Conservation (phyloP, 2,888 invertebrate species). For the Diaphora mendica region DNA sequence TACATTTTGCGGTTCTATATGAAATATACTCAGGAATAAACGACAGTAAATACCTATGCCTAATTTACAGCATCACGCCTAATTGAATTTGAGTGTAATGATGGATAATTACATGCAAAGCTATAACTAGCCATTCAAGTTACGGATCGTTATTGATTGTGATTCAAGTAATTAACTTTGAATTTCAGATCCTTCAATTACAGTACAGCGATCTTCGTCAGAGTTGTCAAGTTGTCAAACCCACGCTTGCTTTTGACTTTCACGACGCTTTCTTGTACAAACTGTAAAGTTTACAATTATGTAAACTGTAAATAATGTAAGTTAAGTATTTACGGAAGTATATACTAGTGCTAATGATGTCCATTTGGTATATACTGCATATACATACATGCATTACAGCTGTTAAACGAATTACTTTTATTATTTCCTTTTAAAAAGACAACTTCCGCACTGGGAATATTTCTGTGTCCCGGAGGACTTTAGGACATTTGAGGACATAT, state of each 20-base stretch:
- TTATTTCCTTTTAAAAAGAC: too few relatives aligned
- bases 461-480: too few relatives aligned
- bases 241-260: neutral
- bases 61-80: neutral
- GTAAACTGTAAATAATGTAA: neutral
- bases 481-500: too few relatives aligned
- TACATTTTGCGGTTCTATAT: too few relatives aligned
- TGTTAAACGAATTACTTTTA: too few relatives aligned
- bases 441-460: too few relatives aligned
- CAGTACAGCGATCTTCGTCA: neutral
- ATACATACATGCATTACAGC: too few relatives aligned
- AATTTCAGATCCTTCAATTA: neutral
- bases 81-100: neutral
- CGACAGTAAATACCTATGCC: too few relatives aligned
- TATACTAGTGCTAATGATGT: neutral
- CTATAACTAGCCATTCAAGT: neutral
- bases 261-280: neutral
- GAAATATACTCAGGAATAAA: too few relatives aligned
- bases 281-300: neutral
- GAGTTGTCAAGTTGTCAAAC: neutral
- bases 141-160: neutral
- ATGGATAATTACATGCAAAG: neutral
- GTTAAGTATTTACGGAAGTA: neutral
- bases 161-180: neutral
- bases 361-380: neutral